phyloP scores from a whole-genome alignment of 2,797 vertebrate genomes.

The Enteromius radiatus region DNA sequence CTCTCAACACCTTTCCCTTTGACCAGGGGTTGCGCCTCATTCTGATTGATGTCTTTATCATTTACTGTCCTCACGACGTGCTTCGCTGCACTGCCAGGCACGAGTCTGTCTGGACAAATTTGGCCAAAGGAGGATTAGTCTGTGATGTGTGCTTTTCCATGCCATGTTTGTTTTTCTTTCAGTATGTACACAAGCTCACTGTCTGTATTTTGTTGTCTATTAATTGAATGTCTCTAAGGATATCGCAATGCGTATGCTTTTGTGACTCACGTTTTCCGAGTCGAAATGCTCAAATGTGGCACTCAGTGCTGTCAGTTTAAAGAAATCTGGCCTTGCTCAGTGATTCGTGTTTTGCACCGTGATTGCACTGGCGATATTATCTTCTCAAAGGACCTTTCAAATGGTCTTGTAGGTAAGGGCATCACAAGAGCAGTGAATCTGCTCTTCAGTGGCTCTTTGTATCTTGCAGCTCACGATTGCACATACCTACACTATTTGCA shows the following conservation, averaged over 20 bases:
- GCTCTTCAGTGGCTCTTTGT: conserved; percentile 38
- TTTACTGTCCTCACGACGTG: conserved; percentile 50
- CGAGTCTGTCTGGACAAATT: conserved; percentile 28
- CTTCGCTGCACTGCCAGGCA: conserved; percentile 33
- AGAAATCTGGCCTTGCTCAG: not conserved
- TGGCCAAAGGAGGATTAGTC: conserved; percentile 23
- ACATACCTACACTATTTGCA: conserved; percentile 18
- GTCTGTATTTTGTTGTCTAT: conserved; percentile 12
- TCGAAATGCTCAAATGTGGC: conserved; percentile 12
- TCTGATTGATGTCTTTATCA: conserved; percentile 68
- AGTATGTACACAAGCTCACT: conserved; percentile 24
- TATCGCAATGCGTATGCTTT: not conserved
- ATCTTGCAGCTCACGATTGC: not conserved
- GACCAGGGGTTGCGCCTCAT: conserved; percentile 48
- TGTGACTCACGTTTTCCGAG: conserved; percentile 27
- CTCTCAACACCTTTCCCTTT: conserved; percentile 55
- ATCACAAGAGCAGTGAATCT: conserved; percentile 1
- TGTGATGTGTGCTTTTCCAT: conserved; percentile 27
- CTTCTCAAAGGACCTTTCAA: conserved; percentile 12
- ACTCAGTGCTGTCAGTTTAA: not conserved
- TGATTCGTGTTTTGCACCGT: conserved; percentile 7
- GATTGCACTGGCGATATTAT: conserved; percentile 7
- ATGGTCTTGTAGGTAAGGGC: conserved; percentile 20
- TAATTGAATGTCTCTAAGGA: conserved; percentile 11
- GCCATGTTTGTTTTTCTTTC: conserved; percentile 46